phyloP scores from a whole-genome alignment of 2,888 invertebrate species.

The Hemicrepidius hirtus region DNA sequence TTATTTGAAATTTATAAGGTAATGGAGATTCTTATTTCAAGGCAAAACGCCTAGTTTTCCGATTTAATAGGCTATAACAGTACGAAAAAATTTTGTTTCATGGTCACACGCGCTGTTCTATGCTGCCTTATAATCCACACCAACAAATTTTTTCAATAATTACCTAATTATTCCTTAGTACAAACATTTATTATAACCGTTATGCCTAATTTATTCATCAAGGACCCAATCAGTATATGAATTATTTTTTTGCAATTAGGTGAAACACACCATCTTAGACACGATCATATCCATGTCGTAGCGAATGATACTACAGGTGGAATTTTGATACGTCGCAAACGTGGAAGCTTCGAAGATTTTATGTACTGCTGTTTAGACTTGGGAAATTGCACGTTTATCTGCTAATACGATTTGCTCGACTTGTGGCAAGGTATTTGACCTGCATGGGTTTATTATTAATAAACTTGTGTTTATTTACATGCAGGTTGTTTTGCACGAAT shows the following conservation, averaged over 20 bases:
- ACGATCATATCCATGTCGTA: conserved; percentile 18
- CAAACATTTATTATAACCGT: too few species aligned
- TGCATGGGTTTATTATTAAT: not conserved
- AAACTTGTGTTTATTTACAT: not conserved
- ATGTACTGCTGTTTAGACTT: conserved; percentile 40
- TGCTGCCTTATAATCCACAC: not conserved
- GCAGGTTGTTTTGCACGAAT: not conserved
- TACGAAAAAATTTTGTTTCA: conserved; percentile 5
- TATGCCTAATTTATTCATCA: too few species aligned
- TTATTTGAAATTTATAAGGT: not conserved
- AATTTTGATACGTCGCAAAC: conserved; percentile 41
- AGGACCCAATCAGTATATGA: too few species aligned
- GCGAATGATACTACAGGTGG: conserved; percentile 32
- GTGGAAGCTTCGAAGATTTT: conserved; percentile 20
- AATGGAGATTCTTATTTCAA: conserved; percentile 1
- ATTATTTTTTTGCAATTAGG: conserved; percentile 9
- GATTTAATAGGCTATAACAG: not conserved
- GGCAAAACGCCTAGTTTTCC: conserved; percentile 9
- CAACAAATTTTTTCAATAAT: not conserved
- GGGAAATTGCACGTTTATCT: conserved; percentile 34
- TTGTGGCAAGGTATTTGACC: conserved; percentile 12
- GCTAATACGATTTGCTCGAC: not conserved
- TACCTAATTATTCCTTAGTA: not conserved
- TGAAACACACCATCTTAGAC: conserved; percentile 24
- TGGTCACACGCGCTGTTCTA: conserved; percentile 9